Base-by-base conservation (phyloP, 2,797 vertebrate genomes). In the Pygocentrus nattereri region DNA sequence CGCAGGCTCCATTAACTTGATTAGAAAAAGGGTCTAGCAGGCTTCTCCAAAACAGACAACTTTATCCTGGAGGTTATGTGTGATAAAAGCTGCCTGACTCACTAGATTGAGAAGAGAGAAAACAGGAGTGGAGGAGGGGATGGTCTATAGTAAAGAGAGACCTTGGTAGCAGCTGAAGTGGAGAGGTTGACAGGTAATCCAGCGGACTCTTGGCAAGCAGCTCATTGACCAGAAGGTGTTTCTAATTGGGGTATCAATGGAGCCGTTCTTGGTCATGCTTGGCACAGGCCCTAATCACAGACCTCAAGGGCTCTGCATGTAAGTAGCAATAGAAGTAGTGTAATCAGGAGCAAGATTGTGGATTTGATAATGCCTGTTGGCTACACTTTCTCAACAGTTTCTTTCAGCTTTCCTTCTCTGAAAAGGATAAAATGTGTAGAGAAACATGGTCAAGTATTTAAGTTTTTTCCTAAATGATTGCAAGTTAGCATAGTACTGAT, bases 1-100 rank as follows among this genome's bases (percentile, higher is more conserved):
- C 96, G 94, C 93, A 91, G 94, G 88, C 88, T 96, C 96, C 96
- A 97, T 97, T 97, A 97, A 94, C 92, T 93, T 96, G 95, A 96
- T 97, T 96, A 96, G 94, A 96, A 95, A 93, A 90, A 89, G 89
- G 56, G 76, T 54, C 15, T 12, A 90, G 88, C 85, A 88, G 89
- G 89, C 91, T 90, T 91, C 92, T 94, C 93, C 90, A 84, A 86
- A 92, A 91, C 93, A 95, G 94, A 93, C 92, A 94, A 93, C 94
- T 94, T 96, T 93, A 95, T 96, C 93, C 90, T 87, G 92, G 95
- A 44, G 95, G 97, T 96, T 96, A 95, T 91, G 88, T 87, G 82
- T 93, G 93, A 95, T 95, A 93, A 95, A 92, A 90, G 91, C 91
- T 92, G 87, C 89, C 91, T 65, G 82, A 78, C 64, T 81, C 89